Evolutionary conservation across 30 jellyfish, hydroid and myxozoan species (phyloP).

Genomic region (Hydra vulgaris): DNA sequence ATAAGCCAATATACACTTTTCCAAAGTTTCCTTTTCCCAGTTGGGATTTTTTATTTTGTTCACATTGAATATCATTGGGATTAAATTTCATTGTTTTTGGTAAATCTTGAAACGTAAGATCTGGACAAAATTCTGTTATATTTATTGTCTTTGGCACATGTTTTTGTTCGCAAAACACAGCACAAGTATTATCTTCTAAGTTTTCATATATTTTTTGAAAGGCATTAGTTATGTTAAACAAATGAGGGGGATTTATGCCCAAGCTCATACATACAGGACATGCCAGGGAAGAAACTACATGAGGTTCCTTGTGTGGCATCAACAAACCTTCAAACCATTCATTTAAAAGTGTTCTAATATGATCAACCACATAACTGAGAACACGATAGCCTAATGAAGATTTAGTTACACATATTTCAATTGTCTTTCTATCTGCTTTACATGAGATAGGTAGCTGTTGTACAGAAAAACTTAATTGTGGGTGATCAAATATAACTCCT

Average conservation of each 20-base stretch:
- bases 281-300: too few species aligned
- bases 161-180: conserved; percentile 34
- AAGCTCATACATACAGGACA: too few species aligned
- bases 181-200: neutral
- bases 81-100: conserved; percentile 33
- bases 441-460: too few species aligned
- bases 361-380: too few species aligned
- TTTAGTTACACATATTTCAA: too few species aligned
- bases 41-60: conserved; percentile 28
- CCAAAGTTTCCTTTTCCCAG: conserved; percentile 83
- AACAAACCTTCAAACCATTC: too few species aligned
- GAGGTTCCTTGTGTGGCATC: too few species aligned
- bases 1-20: conserved; percentile 57
- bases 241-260: conserved; percentile 37
- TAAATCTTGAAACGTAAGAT: conserved; percentile 61
- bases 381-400: too few species aligned
- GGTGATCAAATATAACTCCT: too few species aligned
- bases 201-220: conserved; percentile 26
- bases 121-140: conserved; percentile 65
- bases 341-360: too few species aligned
- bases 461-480: too few species aligned
- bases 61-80: conserved; percentile 21
- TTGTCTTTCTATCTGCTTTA: too few species aligned
- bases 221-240: conserved; percentile 41
- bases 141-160: conserved; percentile 62